phyloP scores from a whole-genome alignment of 2,797 vertebrate species.

The Psittacula derbiana region DNA sequence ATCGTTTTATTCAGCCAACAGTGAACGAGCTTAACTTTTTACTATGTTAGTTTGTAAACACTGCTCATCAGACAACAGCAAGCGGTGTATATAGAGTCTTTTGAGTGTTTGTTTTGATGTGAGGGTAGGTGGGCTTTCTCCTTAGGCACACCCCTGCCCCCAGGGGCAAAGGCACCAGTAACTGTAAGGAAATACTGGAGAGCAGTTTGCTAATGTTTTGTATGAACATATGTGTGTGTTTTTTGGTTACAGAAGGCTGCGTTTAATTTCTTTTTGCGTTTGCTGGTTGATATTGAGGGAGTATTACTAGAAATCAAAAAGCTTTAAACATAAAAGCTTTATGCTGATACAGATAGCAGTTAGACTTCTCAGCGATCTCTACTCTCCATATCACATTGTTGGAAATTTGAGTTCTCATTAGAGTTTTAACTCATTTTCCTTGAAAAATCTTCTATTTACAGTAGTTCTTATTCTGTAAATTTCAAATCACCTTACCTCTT shows the following conservation, averaged over 20 bases:
- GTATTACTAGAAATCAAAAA: background rate
- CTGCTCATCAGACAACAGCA: background rate
- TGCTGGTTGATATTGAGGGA: background rate
- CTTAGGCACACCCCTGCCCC: background rate
- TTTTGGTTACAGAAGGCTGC: background rate
- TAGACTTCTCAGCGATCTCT: background rate
- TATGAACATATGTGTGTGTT: accelerated
- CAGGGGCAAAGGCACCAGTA: background rate
- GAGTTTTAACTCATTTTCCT: background rate
- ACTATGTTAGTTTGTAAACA: background rate
- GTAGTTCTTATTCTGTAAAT: background rate
- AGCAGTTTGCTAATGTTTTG: background rate
- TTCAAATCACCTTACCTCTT: background rate
- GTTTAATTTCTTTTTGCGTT: background rate
- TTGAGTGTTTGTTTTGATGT: background rate
- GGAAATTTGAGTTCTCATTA: background rate
- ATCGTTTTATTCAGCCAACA: background rate
- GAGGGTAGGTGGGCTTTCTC: background rate
- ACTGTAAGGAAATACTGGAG: background rate
- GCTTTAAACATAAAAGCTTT: background rate
- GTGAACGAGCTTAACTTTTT: background rate
- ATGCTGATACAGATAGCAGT: background rate
- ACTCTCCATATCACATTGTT: accelerated
- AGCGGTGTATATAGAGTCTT: background rate
- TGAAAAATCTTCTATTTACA: background rate